phyloP scores from a whole-genome alignment of 2,113 vertebrate genomes.

The Phrynocephalus versicolor region DNA sequence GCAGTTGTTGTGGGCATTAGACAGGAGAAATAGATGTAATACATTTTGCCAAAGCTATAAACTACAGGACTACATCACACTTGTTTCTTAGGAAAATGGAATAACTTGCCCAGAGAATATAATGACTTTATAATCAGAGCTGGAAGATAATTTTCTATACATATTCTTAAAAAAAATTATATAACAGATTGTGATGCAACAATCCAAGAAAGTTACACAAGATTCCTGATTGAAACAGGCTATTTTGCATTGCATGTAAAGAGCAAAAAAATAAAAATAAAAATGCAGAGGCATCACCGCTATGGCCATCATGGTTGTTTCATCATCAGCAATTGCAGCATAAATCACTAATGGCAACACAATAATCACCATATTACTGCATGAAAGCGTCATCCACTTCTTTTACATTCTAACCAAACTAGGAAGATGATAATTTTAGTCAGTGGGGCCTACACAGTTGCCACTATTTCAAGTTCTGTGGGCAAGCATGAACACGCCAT shows the following conservation, averaged over 20 bases:
- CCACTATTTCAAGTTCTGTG: neutral
- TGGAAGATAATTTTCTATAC: fast-evolving
- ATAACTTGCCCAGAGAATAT: fast-evolving
- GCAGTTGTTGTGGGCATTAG: neutral
- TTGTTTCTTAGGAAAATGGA: neutral
- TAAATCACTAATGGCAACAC: neutral
- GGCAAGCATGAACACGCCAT: too few species aligned
- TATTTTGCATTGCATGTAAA: neutral
- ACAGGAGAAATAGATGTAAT: neutral
- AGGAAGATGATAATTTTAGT: neutral
- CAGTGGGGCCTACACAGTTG: neutral
- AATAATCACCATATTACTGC: neutral
- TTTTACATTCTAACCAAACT: neutral
- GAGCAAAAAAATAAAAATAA: neutral
- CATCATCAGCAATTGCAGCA: neutral
- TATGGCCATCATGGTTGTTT: neutral
- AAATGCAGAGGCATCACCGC: too few species aligned
- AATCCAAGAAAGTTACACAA: neutral
- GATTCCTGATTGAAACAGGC: neutral
- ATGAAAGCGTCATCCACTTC: neutral
- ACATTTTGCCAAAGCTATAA: neutral
- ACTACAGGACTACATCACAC: neutral
- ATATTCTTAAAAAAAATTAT: fast-evolving
- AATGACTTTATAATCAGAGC: fast-evolving
- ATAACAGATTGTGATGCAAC: neutral